Base-by-base conservation (phyloP, 64 coral and sea anemone genomes). In the Orbicella faveolata region DNA sequence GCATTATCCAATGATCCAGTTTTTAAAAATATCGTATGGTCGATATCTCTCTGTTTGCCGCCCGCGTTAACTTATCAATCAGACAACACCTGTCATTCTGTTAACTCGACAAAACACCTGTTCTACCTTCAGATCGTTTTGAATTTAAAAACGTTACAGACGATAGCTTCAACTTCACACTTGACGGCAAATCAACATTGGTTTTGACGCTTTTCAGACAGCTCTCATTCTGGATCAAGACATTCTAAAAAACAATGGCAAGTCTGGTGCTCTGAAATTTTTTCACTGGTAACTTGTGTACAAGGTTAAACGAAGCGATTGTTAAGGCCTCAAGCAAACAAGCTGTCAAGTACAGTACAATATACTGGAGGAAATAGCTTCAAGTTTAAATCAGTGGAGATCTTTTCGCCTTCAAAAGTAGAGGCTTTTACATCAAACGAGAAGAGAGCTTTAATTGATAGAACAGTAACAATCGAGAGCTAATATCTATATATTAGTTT, bases 61-160 rank as follows among this genome's bases (percentile, higher is more conserved):
- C 16, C 82, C 44, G 44, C 44, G 30, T 19, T 61, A 52, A 48
- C 4, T 52, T 72, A 21, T 39, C n/a, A 4, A 10, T 25, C 35
- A 85, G 65, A 85, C 80, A 67, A 67, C 37, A 85, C 65, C 82
- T 85, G 82, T 72, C 63, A 23, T 1, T 26, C 67, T 4, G 23
- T 48, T 25, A 68, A n/a, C 34, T 48, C 63, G 2, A 16, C 6
- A 48, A 83, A 85, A 70, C 36, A 85, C 82, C 64, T 85, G 82
- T 52, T 52, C 63, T 17, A 39, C 3, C 26, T 9, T 72, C 10
- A 33, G 44, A 21, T 70, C 23, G 6, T 52, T 85, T 73, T 85
- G 82, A 85, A 85, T 85, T 85, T 85, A 21, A 85, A 85, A 66
- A 26, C 25, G 36, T 14, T 25, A 54, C 44, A 13, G 21, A 53